These are phyloP conservation scores for Drosophila rhopaloa DNA, from an alignment of 1,140 invertebrate species.

Conservation along the genomic window DNA sequence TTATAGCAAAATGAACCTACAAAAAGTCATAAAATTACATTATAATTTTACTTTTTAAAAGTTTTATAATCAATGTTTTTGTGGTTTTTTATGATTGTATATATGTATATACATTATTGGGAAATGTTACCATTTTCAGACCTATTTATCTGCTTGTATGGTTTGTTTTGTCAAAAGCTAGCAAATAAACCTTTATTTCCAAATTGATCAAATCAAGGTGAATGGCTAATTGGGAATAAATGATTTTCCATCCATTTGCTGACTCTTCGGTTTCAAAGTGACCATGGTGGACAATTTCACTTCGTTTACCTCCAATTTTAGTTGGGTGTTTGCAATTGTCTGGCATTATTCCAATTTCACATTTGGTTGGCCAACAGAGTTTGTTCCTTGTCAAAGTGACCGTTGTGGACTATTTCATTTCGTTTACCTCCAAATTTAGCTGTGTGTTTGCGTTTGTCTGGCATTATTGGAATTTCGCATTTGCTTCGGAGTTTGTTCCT, in stretches of 20 bases:
- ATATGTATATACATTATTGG: no score
- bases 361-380: slow-evolving; percentile 25
- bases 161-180: neutral
- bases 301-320: slow-evolving; percentile 25
- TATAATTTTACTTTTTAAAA: no score
- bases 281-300: slow-evolving; percentile 32
- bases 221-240: slow-evolving; percentile 31
- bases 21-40: no score
- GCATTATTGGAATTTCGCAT: slow-evolving; percentile 72
- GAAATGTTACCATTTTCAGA: neutral
- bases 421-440: slow-evolving; percentile 25
- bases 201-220: slow-evolving; percentile 9
- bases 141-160: neutral
- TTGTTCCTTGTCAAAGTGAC: slow-evolving; percentile 9
- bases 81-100: no score
- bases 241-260: slow-evolving; percentile 24
- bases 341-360: slow-evolving; percentile 71
- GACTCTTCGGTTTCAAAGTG: slow-evolving; percentile 6
- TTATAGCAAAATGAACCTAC: no score
- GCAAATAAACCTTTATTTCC: neutral
- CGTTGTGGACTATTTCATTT: slow-evolving; percentile 27
- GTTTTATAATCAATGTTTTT: no score
- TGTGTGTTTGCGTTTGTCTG: slow-evolving; percentile 31
- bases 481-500: slow-evolving; percentile 21
- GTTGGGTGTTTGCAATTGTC: slow-evolving; percentile 31